These are phyloP conservation scores for Polydrusus tereticollis DNA, from an alignment of 2,888 invertebrate genomes.

Conservation along the genomic window DNA sequence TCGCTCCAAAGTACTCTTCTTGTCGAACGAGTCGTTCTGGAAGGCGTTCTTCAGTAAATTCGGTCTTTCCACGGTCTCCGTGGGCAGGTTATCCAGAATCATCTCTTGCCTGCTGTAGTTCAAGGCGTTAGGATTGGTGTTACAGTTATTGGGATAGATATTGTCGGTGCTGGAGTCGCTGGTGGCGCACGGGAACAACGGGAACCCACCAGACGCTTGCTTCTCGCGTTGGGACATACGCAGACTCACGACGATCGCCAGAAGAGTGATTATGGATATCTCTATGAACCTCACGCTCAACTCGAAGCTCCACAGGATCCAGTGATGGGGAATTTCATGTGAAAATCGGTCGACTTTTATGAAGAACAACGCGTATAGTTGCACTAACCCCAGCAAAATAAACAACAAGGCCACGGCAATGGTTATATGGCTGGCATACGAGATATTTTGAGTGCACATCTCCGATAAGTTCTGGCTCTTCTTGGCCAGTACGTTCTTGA, in stretches of 20 bases:
- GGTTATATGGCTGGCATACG: constrained; percentile 90
- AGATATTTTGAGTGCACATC: constrained; percentile 81
- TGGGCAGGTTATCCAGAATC: constrained; percentile 68
- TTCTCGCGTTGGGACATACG: constrained; percentile 80
- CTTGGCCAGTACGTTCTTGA: constrained; percentile 80
- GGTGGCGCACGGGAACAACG: constrained; percentile 85
- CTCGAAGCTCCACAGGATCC: constrained; percentile 95
- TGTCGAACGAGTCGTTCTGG: constrained; percentile 75
- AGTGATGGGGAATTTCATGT: constrained; percentile 78
- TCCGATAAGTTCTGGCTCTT: constrained; percentile 85
- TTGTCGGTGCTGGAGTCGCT: constrained; percentile 89
- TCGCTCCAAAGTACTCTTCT: constrained; percentile 75
- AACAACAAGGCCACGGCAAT: constrained; percentile 89
- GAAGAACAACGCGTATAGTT: constrained; percentile 84
- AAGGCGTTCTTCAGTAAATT: constrained; percentile 72
- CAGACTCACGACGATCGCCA: constrained; percentile 88
- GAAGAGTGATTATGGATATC: constrained; percentile 86
- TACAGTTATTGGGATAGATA: constrained; percentile 88
- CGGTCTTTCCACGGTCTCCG: constrained; percentile 68
- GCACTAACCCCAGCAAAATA: constrained; percentile 84
- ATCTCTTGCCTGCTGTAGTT: constrained; percentile 77
- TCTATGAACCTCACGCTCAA: constrained; percentile 88
- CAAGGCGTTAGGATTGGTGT: constrained; percentile 86
- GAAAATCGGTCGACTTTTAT: constrained; percentile 69
- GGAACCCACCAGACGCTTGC: constrained; percentile 78